Percentiles rank a stretch among this genome's conserved stretches.
These are phyloP conservation scores for Catotricha subobsoleta DNA, from an alignment of 2,888 invertebrate species.

Conservation along the genomic window DNA sequence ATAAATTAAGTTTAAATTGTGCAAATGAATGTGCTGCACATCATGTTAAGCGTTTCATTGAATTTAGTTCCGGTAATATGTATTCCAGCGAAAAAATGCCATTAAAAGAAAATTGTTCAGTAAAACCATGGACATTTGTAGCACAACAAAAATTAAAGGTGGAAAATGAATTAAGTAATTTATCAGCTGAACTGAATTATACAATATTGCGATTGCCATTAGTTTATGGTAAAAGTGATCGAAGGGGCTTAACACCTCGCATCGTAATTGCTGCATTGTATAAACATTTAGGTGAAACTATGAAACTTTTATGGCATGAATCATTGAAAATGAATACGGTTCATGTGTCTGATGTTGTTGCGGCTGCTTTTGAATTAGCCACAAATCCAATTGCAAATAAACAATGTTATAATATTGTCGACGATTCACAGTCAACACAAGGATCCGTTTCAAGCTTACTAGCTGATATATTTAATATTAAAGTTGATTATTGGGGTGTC, in stretches of 20 bases:
- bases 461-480: conserved; percentile 66
- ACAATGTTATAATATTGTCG: conserved; percentile 66
- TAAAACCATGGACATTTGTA: conserved; percentile 72
- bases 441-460: conserved; percentile 65
- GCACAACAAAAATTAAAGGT: conserved; percentile 69
- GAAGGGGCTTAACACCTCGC: conserved; percentile 69
- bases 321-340: conserved; percentile 73
- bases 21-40: conserved; percentile 55
- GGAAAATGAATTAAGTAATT: conserved; percentile 51
- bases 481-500: conserved; percentile 73
- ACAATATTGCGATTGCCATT: conserved; percentile 67
- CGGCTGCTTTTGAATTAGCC: conserved; percentile 62
- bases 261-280: conserved; percentile 76
- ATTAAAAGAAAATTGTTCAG: conserved; percentile 53
- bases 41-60: conserved; percentile 53
- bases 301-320: conserved; percentile 81
- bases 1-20: conserved; percentile 66
- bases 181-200: conserved; percentile 46
- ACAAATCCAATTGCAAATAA: conserved; percentile 32
- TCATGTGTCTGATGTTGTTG: conserved; percentile 67
- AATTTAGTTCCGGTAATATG: conserved; percentile 72
- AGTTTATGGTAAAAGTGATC: conserved; percentile 74
- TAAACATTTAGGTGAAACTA: conserved; percentile 70
- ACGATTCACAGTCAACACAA: conserved; percentile 66
- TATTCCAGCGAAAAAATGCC: conserved; percentile 60